These are phyloP conservation scores for Drosophila monieri DNA, from an alignment of 2,888 invertebrate genomes.

Conservation along the genomic window DNA sequence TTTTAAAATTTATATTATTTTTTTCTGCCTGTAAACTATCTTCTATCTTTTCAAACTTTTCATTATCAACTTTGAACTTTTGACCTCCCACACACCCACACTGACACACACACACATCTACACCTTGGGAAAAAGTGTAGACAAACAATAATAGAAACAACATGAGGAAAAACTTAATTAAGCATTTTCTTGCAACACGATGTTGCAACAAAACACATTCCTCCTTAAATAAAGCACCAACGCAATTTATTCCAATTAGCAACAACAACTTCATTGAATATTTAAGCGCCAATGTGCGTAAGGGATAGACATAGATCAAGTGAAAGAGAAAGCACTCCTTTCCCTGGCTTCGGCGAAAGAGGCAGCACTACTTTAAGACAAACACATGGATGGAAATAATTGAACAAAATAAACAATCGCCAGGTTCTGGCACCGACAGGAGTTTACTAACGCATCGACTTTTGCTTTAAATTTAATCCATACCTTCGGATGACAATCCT, in stretches of 20 bases:
- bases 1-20: neutral
- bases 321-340: neutral
- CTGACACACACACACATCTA: conserved; percentile 11
- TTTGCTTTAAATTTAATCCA: too few relatives aligned
- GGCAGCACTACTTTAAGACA: neutral
- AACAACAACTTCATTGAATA: conserved; percentile 28
- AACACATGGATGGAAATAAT: too few relatives aligned
- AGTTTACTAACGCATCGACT: too few relatives aligned
- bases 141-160: conserved; percentile 21
- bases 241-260: conserved; percentile 64
- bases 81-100: conserved; percentile 4
- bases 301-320: neutral
- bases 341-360: neutral
- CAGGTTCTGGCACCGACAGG: too few relatives aligned
- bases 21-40: neutral
- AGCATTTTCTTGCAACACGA: conserved; percentile 53
- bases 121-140: conserved; percentile 14
- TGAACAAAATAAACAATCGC: too few relatives aligned
- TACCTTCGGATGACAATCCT: too few relatives aligned
- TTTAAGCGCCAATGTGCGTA: conserved; percentile 2
- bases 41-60: conserved; percentile 10
- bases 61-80: conserved; percentile 23
- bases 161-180: conserved; percentile 52
- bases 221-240: conserved; percentile 49
- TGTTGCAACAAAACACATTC: conserved; percentile 42